Percentiles rank a stretch among this genome's conserved stretches.
These are phyloP conservation scores for human (Homo sapiens) DNA, from an alignment of 2,113 vertebrate species.

Conservation along the genomic window DNA sequence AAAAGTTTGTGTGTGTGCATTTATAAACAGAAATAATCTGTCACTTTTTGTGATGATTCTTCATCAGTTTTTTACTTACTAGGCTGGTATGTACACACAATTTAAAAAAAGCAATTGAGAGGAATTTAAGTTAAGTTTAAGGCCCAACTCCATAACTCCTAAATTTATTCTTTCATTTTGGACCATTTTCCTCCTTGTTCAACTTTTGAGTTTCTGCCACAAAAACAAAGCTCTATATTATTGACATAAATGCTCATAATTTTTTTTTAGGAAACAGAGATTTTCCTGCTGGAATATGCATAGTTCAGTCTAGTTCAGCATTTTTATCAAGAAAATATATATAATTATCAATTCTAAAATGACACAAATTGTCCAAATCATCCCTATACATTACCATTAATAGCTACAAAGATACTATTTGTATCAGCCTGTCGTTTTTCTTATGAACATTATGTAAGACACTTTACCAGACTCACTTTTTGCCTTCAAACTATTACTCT, in stretches of 20 bases:
- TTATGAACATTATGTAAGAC: constrained; percentile 69
- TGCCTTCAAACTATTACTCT: constrained; percentile 72
- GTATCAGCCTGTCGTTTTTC: neutral
- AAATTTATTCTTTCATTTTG: neutral
- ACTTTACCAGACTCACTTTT: constrained; percentile 45
- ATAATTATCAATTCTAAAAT: constrained; percentile 20
- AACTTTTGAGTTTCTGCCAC: neutral
- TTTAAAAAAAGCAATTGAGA: neutral
- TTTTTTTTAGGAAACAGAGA: neutral
- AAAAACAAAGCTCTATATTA: neutral
- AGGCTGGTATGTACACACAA: neutral
- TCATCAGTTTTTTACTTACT: neutral
- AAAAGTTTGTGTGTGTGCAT: neutral
- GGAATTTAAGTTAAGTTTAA: neutral
- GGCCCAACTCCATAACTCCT: neutral
- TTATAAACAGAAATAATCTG: neutral
- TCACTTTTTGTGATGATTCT: neutral
- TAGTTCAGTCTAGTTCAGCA: neutral
- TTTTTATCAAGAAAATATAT: neutral
- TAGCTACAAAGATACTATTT: constrained; percentile 16
- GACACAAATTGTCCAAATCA: neutral
- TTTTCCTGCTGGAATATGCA: neutral
- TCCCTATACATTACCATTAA: neutral
- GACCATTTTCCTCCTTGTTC: neutral
- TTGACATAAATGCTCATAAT: neutral